Evolutionary conservation across 2,113 vertebrate species (phyloP), one percentile per base, ranked within the genome.

Genomic region (Machaerirhynchus nigripectus): DNA sequence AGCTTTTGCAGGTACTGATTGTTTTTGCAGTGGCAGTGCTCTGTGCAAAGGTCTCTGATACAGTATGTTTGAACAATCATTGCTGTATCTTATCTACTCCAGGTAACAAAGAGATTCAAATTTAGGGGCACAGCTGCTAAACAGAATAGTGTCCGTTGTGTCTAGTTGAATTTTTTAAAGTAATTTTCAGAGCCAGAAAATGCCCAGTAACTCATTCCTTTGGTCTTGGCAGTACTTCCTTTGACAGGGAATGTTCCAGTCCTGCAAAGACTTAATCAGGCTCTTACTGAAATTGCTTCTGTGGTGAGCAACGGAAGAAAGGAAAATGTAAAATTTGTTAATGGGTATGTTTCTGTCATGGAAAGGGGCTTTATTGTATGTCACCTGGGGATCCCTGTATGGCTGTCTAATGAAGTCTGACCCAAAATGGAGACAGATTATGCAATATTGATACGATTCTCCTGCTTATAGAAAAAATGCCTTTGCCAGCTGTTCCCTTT

Each of bases 11-110:
- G 92, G 79, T 21, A 61, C 78, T 47, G 93, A 50, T 83, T 94
- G 84, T n/a, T 95, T 92, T 88, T 93, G 81, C 91, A 27, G 82
- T 46, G 76, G 87, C 90, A 74, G 60, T 68, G 10, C 73, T 83
- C 94, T 78, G 95, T 91, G 83, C 95, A 96, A 95, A 95, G 92
- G 95, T 96, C 94, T 90, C 90, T 94, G 93, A 96, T 94, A 94
- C 65, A 87, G 77, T 53, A 17, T 92, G 88, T 97, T 96, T 96
- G 94, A 92, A 84, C 93, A 96, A 74, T 81, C 90, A 33, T 44
- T 81, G 69, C 90, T 95, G n/a, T 94, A 93, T 96, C 93, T 96
- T 96, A 95, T 95, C 94, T 96, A 2, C 44, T 84, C 37, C 6
- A 5, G 59, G 83, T 96, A 94, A 93, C 88, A 89, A 94, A 95